Conservation (phyloP, 2,797 vertebrate genomes). For the Lithobates pipiens region DNA sequence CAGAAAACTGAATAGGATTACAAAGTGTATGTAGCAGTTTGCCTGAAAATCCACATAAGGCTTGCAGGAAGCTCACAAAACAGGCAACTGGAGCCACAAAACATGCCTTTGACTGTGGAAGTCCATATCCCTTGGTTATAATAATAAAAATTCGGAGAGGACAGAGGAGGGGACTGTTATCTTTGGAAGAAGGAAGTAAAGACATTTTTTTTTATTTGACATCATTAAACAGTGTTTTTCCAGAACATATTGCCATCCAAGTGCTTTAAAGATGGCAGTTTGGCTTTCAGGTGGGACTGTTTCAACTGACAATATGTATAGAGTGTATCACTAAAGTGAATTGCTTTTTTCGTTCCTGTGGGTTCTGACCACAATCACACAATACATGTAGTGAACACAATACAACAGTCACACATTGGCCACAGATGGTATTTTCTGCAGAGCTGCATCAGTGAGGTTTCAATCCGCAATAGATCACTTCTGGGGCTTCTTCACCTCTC, state of each 20-base stretch:
- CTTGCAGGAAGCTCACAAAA: conserved; percentile 6
- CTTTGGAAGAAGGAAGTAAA: conserved; percentile 66
- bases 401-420: conserved; percentile 61
- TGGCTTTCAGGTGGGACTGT: conserved; percentile 69
- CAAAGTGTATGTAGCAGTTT: neutral
- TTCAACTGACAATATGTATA: conserved; percentile 67
- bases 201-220: conserved; percentile 63
- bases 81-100: neutral
- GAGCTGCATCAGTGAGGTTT: conserved; percentile 60
- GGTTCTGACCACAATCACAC: conserved; percentile 27
- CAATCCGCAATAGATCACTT: conserved; percentile 69
- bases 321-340: conserved; percentile 57
- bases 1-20: neutral
- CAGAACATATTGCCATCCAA: conserved; percentile 66
- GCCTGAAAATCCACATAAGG: neutral
- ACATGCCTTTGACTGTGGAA: neutral
- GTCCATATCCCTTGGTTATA: neutral
- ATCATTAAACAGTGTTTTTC: conserved; percentile 69
- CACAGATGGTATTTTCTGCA: conserved; percentile 68
- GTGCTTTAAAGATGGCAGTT: conserved; percentile 70
- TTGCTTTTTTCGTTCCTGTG: conserved; percentile 3
- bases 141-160: conserved; percentile 68
- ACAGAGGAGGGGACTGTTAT: conserved; percentile 75
- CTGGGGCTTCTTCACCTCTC: conserved; percentile 67
- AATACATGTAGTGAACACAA: conserved; percentile 22